Conservation (phyloP, 2,888 invertebrate species). For the Sarcophaga rosellei region DNA sequence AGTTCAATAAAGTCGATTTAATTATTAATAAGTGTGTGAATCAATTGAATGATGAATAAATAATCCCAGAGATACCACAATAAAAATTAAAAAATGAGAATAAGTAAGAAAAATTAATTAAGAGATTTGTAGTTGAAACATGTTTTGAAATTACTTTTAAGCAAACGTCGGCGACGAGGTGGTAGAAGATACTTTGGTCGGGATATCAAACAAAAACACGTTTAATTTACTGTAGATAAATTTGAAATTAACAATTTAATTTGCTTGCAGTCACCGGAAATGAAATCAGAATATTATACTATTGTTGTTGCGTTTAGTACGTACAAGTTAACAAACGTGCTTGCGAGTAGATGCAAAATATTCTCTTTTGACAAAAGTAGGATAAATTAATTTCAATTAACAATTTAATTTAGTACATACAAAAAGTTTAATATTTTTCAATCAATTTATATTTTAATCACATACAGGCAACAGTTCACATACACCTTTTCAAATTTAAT, state of each 20-base stretch:
- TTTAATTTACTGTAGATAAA: conserved; percentile 54
- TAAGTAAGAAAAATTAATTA: conserved; percentile 34
- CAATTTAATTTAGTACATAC: too few relatives aligned
- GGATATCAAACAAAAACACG: conserved; percentile 39
- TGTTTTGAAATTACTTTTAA: neutral
- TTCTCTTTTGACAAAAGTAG: too few relatives aligned
- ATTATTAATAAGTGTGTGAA: conserved; percentile 34
- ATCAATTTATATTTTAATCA: too few relatives aligned
- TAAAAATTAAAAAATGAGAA: conserved; percentile 17
- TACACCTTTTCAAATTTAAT: too few relatives aligned
- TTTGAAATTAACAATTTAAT: conserved; percentile 65
- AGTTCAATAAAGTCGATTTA: conserved; percentile 14
- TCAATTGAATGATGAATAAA: neutral
- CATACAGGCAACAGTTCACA: too few relatives aligned
- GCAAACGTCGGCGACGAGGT: neutral
- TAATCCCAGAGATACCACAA: conserved; percentile 9
- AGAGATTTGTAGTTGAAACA: conserved; percentile 60
- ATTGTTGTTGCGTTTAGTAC: too few relatives aligned
- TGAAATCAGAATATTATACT: conserved; percentile 52
- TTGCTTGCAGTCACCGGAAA: conserved; percentile 65
- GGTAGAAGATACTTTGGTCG: conserved; percentile 11
- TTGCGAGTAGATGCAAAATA: too few relatives aligned
- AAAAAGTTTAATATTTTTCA: too few relatives aligned
- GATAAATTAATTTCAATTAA: too few relatives aligned
- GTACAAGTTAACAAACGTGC: too few relatives aligned